A percentile compares a stretch with the other conserved stretches of the same genome.
These are phyloP conservation scores for Hiodon tergisus DNA, from an alignment of 2,113 vertebrate species.

Conservation along the genomic window DNA sequence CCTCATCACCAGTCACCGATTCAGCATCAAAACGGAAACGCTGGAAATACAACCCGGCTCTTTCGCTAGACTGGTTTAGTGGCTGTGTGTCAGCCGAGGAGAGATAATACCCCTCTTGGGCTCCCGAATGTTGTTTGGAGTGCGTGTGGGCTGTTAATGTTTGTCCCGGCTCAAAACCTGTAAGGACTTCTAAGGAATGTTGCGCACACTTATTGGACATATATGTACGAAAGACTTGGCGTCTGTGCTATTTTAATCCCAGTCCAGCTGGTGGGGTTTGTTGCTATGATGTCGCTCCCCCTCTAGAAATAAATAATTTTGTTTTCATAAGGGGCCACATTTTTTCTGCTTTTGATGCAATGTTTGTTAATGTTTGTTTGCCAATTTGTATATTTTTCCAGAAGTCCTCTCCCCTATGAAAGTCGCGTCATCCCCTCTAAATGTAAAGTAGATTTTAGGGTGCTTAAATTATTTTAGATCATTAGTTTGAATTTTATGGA, in stretches of 20 bases:
- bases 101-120: background rate
- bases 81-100: background rate
- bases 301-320: constrained; percentile 52
- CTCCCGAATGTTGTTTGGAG: constrained; percentile 9
- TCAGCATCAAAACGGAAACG: no score
- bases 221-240: constrained; percentile 57
- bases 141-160: constrained; percentile 31
- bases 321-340: constrained; percentile 45
- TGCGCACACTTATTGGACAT: constrained; percentile 59
- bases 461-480: no score
- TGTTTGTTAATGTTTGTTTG: constrained; percentile 3
- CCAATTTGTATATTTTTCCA: background rate
- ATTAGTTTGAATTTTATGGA: no score
- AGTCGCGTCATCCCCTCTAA: no score
- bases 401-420: no score
- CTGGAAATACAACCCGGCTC: background rate
- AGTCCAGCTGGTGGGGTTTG: constrained; percentile 35
- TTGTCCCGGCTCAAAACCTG: constrained; percentile 38
- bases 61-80: background rate
- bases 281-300: constrained; percentile 51
- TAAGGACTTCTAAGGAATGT: constrained; percentile 58
- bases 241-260: constrained; percentile 57
- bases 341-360: background rate
- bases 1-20: no score
- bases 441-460: no score